A percentile compares a stretch with the other conserved stretches of the same genome.
Evolutionary conservation across 2,888 invertebrate species (phyloP).

Genomic region (Dyspetes luteomarginatus): DNA sequence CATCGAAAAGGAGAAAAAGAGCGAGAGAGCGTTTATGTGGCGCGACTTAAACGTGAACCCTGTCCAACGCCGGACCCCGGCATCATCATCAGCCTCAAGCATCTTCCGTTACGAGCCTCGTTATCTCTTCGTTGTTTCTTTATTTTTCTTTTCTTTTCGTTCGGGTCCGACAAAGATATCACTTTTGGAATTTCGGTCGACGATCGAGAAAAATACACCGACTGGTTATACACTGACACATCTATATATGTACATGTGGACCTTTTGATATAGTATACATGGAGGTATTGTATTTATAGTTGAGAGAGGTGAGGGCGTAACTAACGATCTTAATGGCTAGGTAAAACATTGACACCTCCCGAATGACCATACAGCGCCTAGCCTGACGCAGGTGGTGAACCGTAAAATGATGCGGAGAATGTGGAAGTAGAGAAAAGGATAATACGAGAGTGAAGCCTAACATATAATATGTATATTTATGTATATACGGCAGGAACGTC

Average conservation of each 20-base stretch:
- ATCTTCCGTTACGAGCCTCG: conserved; percentile 36
- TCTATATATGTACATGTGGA: neutral
- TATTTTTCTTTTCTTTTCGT: conserved; percentile 33
- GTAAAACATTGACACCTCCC: conserved; percentile 81
- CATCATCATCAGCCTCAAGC: conserved; percentile 43
- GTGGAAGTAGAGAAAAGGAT: conserved; percentile 36
- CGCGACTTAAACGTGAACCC: conserved; percentile 32
- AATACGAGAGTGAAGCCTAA: neutral
- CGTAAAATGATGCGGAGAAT: conserved; percentile 3
- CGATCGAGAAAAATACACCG: neutral
- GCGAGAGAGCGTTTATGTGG: conserved; percentile 13
- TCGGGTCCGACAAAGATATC: conserved; percentile 40
- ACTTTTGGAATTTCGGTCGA: conserved; percentile 34
- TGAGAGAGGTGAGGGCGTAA: conserved; percentile 17
- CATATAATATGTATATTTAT: neutral
- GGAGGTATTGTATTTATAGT: neutral
- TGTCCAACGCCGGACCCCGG: conserved; percentile 24
- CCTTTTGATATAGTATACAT: neutral
- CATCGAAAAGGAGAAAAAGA: conserved; percentile 7
- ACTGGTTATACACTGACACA: neutral
- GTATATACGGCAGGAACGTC: conserved; percentile 28
- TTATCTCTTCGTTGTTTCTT: conserved; percentile 40
- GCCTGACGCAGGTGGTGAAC: conserved; percentile 41
- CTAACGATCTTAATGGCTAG: conserved; percentile 77
- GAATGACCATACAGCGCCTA: conserved; percentile 13